Base-by-base conservation (phyloP, 2,113 vertebrate genomes). In the Melanostigma gelatinosum region DNA sequence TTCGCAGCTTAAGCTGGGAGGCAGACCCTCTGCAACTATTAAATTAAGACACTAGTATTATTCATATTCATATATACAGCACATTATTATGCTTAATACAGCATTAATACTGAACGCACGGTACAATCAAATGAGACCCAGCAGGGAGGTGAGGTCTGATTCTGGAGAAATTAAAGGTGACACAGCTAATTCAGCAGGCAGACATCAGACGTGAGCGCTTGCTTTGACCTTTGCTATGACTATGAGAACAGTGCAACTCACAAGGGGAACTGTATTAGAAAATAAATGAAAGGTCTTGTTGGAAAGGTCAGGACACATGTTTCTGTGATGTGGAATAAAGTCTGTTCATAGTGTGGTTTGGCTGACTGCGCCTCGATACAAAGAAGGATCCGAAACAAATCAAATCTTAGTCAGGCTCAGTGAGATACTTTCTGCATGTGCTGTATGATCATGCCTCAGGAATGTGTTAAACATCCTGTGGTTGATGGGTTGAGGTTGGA, bases 251-350 rank as follows among this genome's bases (percentile, higher is more conserved):
- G 94, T 94, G 93, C 93, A 93, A 94, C 91, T 95, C 95, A 94
- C 95, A 96, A 95, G 95, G 93, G 93, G 95, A 96, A 96, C 94
- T 96, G 93, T 94, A 94, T 97, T 96, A 95, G 93, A 96, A 96
- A 97, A 96, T 96, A 97, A 97, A 98, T 96, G 96, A 96, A 96
- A 95, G 93, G 95, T 96, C 94, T 96, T 92, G 89, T 93, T 92
- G 93, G 93, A 99, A 99, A 99, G 97, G 97, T 99, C 97, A 97
- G 89, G 95, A 97, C 96, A 96, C 95, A 92, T 97, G 97, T 97
- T 97, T 96, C 92, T 93, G 92, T 95, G 96, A 96, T 97, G 96
- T 96, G 96, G 96, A 97, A 96, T 96, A 95, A 96, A 83, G 83
- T 84, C 88, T 91, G 83, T 91, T 89, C 83, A 85, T 86, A 81